These are phyloP conservation scores for Chionodraco myersi DNA, from an alignment of 2,113 vertebrate genomes.

Conservation along the genomic window DNA sequence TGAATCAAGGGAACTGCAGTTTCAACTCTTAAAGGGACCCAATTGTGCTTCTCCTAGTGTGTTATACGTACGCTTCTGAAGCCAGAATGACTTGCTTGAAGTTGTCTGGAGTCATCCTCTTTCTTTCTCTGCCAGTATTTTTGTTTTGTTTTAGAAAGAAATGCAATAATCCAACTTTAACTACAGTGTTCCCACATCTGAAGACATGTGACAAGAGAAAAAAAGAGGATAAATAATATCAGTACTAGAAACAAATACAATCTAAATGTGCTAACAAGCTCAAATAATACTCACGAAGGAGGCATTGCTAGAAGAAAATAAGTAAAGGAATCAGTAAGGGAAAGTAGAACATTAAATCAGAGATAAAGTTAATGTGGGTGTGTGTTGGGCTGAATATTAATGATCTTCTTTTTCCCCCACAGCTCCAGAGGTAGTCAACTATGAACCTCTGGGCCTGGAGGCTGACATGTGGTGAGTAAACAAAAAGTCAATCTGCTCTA, in stretches of 20 bases:
- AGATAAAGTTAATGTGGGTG: background rate
- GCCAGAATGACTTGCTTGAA: too few species aligned
- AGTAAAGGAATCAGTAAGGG: background rate
- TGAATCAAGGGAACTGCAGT: background rate
- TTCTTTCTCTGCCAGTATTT: background rate
- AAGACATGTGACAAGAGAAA: background rate
- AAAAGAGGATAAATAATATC: background rate
- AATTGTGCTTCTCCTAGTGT: too few species aligned
- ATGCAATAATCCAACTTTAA: background rate
- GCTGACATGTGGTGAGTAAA: slow-evolving; percentile 98
- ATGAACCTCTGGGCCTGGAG: slow-evolving; percentile 96
- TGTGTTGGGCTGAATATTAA: slow-evolving; percentile 12
- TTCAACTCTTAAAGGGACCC: too few species aligned
- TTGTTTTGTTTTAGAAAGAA: background rate
- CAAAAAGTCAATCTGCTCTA: slow-evolving; percentile 4
- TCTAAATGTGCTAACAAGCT: background rate
- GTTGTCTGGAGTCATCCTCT: background rate
- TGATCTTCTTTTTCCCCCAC: slow-evolving; percentile 41
- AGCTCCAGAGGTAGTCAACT: slow-evolving; percentile 99
- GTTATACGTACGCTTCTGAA: too few species aligned
- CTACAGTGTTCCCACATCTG: slow-evolving; percentile 5
- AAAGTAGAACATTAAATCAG: background rate
- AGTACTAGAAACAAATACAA: background rate
- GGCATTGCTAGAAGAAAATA: background rate
- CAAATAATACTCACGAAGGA: background rate